Base-by-base conservation (phyloP, 2,888 invertebrate genomes). In the Lasius platythorax region DNA sequence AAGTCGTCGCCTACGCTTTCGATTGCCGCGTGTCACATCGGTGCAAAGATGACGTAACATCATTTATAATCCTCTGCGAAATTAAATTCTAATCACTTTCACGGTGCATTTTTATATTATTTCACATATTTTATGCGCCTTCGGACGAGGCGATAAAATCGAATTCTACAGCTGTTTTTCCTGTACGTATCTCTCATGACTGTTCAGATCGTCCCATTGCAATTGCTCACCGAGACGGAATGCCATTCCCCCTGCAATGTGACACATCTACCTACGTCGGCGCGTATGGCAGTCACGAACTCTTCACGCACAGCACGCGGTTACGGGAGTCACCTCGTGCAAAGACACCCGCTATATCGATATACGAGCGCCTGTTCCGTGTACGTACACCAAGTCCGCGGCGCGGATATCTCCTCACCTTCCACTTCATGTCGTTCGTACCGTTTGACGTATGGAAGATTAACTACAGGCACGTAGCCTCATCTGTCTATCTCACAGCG, bases 401-500 rank as follows among this genome's bases (percentile, higher is more conserved):
- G 12, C 74, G 72, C 64, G 83, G 58, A 83, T 81, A 85, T 82
- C 72, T 83, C 86, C 85, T 87, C 89, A 82, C 90, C 89, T 87
- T 88, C 81, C 87, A 82, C 82, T 76, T 66, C 86, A 89, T 89
- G 90, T 90, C 92, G 90, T 92, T 92, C 90, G 91, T 91, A 90
- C 82, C 88, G 88, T 94, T 94, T 94, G 94, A 94, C 94, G 91
- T 89, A 88, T 83, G 91, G 87, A 93, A 94, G 94, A 95, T 95
- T 93, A 94, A 94, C 92, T 92, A 92, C 93, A 88, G 84, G 87
- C 93, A 92, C 92, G 93, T 92, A 92, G 91, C 91, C 90, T 93
- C 94, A 93, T 94, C 92, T 91, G 94, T 94, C 94, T 92, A 94
- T 93, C 93, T 93, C 92, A 87, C 92, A 90, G 92, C 92, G 90